Conservation (phyloP, 2,797 vertebrate genomes). For the Hydrolagus colliei region DNA sequence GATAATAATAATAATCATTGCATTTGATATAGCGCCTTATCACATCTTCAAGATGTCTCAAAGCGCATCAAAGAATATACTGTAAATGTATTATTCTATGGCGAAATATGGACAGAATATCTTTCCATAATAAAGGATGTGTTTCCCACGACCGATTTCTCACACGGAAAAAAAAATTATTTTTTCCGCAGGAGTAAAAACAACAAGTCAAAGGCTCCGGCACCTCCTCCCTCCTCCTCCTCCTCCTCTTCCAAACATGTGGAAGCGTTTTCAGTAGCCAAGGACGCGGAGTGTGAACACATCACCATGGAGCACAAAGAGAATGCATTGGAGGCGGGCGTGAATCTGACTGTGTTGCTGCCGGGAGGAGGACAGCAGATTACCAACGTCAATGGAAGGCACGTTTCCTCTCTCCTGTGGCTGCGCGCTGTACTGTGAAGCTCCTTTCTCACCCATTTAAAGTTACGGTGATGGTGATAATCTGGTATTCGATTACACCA, state of each 20-base stretch:
- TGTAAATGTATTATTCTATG: neutral
- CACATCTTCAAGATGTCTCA: no score
- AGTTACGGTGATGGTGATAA: neutral
- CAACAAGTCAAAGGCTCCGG: constrained; percentile 80
- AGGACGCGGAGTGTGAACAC: constrained; percentile 53
- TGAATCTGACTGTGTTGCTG: constrained; percentile 77
- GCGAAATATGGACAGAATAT: neutral
- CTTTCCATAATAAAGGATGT: constrained; percentile 23
- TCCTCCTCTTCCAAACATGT: constrained; percentile 49
- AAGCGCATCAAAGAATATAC: no score
- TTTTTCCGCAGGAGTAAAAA: constrained; percentile 68
- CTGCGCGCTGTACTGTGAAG: no score
- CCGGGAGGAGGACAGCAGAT: constrained; percentile 77
- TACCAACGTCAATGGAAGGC: constrained; percentile 80
- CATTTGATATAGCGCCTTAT: no score
- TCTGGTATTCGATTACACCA: neutral
- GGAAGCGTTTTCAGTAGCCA: constrained; percentile 55
- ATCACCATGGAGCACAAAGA: constrained; percentile 82
- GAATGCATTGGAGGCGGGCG: constrained; percentile 71
- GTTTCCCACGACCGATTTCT: no score
- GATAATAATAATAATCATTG: no score
- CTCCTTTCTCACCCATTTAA: no score
- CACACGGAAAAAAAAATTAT: neutral
- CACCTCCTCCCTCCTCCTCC: constrained; percentile 56
- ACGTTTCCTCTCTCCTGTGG: constrained; percentile 35